These are phyloP conservation scores for Sarcophaga caerulescens DNA, from an alignment of 2,888 invertebrate species.

Conservation along the genomic window DNA sequence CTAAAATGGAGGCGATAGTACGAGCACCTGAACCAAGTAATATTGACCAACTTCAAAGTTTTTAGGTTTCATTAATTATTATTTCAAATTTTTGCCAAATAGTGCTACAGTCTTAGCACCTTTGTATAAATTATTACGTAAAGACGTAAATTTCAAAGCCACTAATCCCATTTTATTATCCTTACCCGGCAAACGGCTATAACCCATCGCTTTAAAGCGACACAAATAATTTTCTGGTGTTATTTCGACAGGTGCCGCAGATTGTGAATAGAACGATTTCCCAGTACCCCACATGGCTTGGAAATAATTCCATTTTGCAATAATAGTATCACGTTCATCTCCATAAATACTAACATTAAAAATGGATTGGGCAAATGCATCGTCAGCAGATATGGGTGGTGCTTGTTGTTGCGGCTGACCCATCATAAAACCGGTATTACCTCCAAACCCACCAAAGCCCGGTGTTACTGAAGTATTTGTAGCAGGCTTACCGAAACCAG, in stretches of 20 bases:
- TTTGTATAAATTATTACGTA: not conserved
- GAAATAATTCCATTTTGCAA: slow-evolving; percentile 97
- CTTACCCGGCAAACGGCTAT: slow-evolving; percentile 91
- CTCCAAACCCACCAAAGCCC: slow-evolving; percentile 83
- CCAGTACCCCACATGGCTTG: slow-evolving; percentile 86
- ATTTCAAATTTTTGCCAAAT: not conserved
- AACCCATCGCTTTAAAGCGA: slow-evolving; percentile 96
- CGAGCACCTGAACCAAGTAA: no score
- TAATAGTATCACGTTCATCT: slow-evolving; percentile 95
- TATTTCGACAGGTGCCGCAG: slow-evolving; percentile 89
- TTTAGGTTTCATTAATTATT: slow-evolving; percentile 51
- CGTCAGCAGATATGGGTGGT: slow-evolving; percentile 84
- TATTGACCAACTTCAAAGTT: slow-evolving; percentile 41
- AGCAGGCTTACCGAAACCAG: slow-evolving; percentile 79
- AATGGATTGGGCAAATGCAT: slow-evolving; percentile 88
- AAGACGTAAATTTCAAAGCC: slow-evolving; percentile 83
- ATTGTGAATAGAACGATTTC: slow-evolving; percentile 89
- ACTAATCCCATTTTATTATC: slow-evolving; percentile 96
- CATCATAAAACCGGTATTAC: slow-evolving; percentile 81
- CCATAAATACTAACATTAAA: slow-evolving; percentile 93
- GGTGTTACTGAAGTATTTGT: slow-evolving; percentile 77
- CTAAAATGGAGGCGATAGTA: slow-evolving; percentile 24
- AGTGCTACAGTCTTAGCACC: no score
- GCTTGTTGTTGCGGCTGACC: slow-evolving; percentile 81
- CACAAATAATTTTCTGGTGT: slow-evolving; percentile 95